Percentiles rank a stretch among this genome's conserved stretches.
These are phyloP conservation scores for Muscidifurax raptorellus DNA, from an alignment of 1,140 invertebrate species.

Conservation along the genomic window DNA sequence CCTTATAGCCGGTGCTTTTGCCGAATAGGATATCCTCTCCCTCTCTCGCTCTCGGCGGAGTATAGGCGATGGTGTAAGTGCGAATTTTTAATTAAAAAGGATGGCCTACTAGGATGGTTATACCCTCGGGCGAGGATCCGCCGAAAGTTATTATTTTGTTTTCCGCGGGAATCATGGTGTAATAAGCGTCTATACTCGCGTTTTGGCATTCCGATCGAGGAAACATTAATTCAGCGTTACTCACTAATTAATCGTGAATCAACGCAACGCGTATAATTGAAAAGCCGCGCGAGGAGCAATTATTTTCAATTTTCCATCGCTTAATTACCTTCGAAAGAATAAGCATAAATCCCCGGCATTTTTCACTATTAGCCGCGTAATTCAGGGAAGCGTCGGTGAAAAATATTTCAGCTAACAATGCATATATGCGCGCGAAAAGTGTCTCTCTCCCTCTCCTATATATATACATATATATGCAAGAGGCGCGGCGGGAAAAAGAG, in stretches of 20 bases:
- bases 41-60: too few relatives aligned
- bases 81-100: background rate
- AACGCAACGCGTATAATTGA: too few relatives aligned
- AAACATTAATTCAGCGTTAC: too few relatives aligned
- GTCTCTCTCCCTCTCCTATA: background rate
- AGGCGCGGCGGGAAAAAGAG: background rate
- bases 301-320: background rate
- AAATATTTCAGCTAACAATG: background rate
- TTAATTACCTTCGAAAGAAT: background rate
- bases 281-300: background rate
- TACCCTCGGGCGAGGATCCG: too few relatives aligned
- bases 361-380: background rate
- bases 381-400: background rate
- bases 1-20: constrained; percentile 3
- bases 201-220: too few relatives aligned
- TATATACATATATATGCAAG: too few relatives aligned
- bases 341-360: background rate
- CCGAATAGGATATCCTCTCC: background rate
- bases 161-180: too few relatives aligned
- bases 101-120: background rate
- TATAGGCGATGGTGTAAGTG: background rate
- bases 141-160: background rate
- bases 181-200: too few relatives aligned
- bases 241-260: too few relatives aligned
- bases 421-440: background rate